Evolutionary conservation across 2,113 vertebrate species (phyloP).

Genomic region (Mola mola): DNA sequence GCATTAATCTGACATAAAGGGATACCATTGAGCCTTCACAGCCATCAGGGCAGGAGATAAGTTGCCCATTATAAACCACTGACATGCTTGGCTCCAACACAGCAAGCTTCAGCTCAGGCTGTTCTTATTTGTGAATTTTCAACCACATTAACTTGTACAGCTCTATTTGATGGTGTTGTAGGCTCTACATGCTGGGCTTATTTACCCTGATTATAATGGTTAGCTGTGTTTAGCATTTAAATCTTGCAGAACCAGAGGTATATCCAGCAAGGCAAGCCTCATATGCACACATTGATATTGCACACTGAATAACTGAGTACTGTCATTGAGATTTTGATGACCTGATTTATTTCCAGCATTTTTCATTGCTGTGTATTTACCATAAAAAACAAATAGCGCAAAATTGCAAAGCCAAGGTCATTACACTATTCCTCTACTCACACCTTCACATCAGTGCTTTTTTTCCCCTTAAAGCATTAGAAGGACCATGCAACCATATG

Average conservation of each 20-base stretch:
- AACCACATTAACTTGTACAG: constrained; percentile 6
- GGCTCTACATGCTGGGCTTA: constrained; percentile 27
- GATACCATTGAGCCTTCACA: constrained; percentile 46
- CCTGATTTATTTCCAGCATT: constrained; percentile 29
- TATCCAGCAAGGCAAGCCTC: constrained; percentile 7
- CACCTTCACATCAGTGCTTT: too few species aligned
- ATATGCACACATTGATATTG: constrained; percentile 12
- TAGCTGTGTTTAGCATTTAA: too few species aligned
- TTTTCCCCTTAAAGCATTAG: constrained; percentile 5
- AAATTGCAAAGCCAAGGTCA: constrained; percentile 27
- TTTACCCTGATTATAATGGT: constrained; percentile 60
- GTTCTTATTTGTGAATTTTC: not conserved
- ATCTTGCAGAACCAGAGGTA: constrained; percentile 16
- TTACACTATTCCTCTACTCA: too few species aligned
- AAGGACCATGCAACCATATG: not conserved
- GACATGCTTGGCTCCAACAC: constrained; percentile 22
- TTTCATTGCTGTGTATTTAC: constrained; percentile 4
- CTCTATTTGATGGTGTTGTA: constrained; percentile 15
- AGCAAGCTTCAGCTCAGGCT: constrained; percentile 36
- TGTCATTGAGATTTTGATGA: constrained; percentile 16
- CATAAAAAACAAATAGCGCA: constrained; percentile 13
- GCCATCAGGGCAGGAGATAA: constrained; percentile 31
- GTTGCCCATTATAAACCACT: constrained; percentile 35
- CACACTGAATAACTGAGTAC: too few species aligned
- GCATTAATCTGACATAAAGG: constrained; percentile 61